phyloP scores from a whole-genome alignment of 2,888 invertebrate species.

The Andrena flavipes region DNA sequence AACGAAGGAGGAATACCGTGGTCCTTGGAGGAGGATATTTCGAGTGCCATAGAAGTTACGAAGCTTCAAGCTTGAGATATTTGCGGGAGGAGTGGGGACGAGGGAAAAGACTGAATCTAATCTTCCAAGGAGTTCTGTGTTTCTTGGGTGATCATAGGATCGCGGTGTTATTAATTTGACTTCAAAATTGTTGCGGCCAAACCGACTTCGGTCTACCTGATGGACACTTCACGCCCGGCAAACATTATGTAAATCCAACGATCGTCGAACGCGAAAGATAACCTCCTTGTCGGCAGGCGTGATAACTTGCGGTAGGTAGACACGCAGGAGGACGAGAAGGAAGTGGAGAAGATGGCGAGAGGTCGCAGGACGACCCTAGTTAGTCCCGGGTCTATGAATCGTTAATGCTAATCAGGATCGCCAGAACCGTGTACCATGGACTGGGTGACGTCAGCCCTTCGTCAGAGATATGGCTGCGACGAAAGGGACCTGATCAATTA shows the following conservation, averaged over 20 bases:
- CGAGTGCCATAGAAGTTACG: neutral
- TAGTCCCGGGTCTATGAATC: constrained; percentile 79
- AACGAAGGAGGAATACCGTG: neutral
- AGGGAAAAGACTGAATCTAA: neutral
- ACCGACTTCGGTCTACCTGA: neutral
- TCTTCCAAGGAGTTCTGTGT: neutral
- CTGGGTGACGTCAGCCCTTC: constrained; percentile 78
- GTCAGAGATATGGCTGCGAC: constrained; percentile 72
- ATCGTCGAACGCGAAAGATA: constrained; percentile 76
- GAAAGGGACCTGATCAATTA: constrained; percentile 79
- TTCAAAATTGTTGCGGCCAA: neutral
- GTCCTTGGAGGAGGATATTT: neutral
- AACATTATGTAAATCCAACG: constrained; percentile 77
- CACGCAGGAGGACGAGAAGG: constrained; percentile 62
- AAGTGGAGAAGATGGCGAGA: constrained; percentile 70
- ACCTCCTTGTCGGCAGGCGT: constrained; percentile 70
- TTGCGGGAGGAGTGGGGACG: no score
- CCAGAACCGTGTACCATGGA: constrained; percentile 71
- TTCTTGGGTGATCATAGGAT: no score
- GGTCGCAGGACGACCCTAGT: constrained; percentile 77
- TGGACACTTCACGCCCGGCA: constrained; percentile 35
- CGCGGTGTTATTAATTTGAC: neutral
- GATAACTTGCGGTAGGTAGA: constrained; percentile 65
- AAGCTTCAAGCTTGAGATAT: neutral
- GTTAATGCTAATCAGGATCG: constrained; percentile 82